Evolutionary conservation across 2,113 vertebrate genomes (phyloP).

Genomic region (Rattus norvegicus): GRCr8 NC_086038.1:50822001-50822500

Average conservation of each 20-base stretch:
- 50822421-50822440: conserved; percentile 56
- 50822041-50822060: neutral
- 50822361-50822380: conserved; percentile 43
- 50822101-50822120: neutral
- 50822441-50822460: neutral
- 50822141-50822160: neutral
- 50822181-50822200: neutral
- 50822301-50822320: conserved; percentile 29
- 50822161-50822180: neutral
- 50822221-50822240: neutral
- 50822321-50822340: neutral
- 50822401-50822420: neutral
- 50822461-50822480: conserved; percentile 58
- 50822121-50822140: conserved; percentile 55
- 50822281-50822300: neutral
- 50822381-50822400: conserved; percentile 19
- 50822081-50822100: conserved; percentile 5
- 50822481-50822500: conserved; percentile 60
- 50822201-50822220: neutral
- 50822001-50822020: neutral
- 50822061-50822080: neutral
- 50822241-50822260: accelerated
- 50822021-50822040: neutral
- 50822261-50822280: neutral
- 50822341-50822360: neutral